Conservation (phyloP, 2,888 invertebrate genomes). For the Spodoptera littoralis region DNA sequence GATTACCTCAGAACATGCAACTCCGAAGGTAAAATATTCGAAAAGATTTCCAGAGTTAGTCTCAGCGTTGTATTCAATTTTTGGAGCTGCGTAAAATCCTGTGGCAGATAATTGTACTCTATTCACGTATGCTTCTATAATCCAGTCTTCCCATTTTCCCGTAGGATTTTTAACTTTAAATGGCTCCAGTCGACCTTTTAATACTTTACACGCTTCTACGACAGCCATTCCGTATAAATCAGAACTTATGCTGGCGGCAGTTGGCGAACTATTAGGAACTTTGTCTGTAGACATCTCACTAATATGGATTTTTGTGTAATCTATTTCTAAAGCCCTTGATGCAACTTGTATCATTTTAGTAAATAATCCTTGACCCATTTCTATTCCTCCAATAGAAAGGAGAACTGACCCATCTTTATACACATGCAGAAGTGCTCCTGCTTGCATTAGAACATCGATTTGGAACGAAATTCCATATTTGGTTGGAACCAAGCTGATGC, state of each 20-base stretch:
- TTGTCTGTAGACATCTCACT: conserved; percentile 94
- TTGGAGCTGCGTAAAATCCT: conserved; percentile 92
- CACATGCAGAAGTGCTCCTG: conserved; percentile 93
- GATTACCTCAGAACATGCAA: conserved; percentile 94
- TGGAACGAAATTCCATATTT: conserved; percentile 94
- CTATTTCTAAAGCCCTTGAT: conserved; percentile 90
- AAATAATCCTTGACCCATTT: conserved; percentile 97
- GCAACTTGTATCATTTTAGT: conserved; percentile 97
- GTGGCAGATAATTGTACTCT: conserved; percentile 92
- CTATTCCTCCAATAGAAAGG: conserved; percentile 94
- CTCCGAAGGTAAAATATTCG: conserved; percentile 94
- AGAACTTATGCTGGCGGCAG: conserved; percentile 93
- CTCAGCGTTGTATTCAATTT: conserved; percentile 89
- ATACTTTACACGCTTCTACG: conserved; percentile 91
- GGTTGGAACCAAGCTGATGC: conserved; percentile 92
- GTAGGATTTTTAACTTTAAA: conserved; percentile 91
- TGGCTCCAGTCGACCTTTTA: conserved; percentile 91
- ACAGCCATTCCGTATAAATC: conserved; percentile 96
- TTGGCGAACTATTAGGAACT: conserved; percentile 94
- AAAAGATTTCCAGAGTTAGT: conserved; percentile 91
- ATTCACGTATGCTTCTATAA: conserved; percentile 91
- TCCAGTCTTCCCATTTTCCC: conserved; percentile 94
- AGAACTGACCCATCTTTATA: conserved; percentile 95
- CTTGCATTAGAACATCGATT: conserved; percentile 91
- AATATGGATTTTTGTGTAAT: conserved; percentile 90